Percentiles rank a stretch among this genome's conserved stretches.
phyloP scores from a whole-genome alignment of 2,113 vertebrate genomes.

The Hirundichthys speculiger region DNA sequence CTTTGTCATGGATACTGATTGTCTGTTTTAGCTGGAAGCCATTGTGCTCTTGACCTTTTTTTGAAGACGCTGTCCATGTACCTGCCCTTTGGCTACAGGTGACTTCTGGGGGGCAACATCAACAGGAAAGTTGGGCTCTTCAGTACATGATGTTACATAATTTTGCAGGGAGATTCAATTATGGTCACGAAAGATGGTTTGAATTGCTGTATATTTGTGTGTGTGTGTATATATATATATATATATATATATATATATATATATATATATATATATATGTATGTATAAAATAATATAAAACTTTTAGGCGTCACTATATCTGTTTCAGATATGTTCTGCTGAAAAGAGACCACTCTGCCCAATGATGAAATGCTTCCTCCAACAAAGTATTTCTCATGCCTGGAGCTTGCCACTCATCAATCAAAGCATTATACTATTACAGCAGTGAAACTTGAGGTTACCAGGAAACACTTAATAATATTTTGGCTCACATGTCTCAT shows the following conservation, averaged over 20 bases:
- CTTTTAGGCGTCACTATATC: conserved; percentile 9
- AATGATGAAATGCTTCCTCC: conserved; percentile 27
- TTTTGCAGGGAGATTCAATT: conserved; percentile 1
- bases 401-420: conserved; percentile 8
- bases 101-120: conserved; percentile 20
- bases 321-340: conserved; percentile 21
- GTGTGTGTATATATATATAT: neutral
- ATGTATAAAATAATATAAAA: too few species aligned
- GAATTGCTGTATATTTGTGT: too few species aligned
- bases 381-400: conserved; percentile 33
- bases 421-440: conserved; percentile 18
- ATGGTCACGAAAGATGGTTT: conserved; percentile 36
- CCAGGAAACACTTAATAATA: conserved; percentile 45
- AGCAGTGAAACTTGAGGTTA: conserved; percentile 22
- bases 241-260: conserved; percentile 20
- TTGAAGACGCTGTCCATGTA: conserved; percentile 31
- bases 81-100: conserved; percentile 9
- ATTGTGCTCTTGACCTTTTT: conserved; percentile 43
- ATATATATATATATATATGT: conserved; percentile 10
- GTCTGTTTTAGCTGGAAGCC: conserved; percentile 46
- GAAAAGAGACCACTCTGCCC: neutral
- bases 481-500: conserved; percentile 11
- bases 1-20: conserved; percentile 43
- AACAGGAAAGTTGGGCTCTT: conserved; percentile 18
- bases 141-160: conserved; percentile 32